A percentile compares a stretch with the other conserved stretches of the same genome.
Conservation (phyloP, 2,797 vertebrate genomes). For the Macropus fuliginosus region DNA sequence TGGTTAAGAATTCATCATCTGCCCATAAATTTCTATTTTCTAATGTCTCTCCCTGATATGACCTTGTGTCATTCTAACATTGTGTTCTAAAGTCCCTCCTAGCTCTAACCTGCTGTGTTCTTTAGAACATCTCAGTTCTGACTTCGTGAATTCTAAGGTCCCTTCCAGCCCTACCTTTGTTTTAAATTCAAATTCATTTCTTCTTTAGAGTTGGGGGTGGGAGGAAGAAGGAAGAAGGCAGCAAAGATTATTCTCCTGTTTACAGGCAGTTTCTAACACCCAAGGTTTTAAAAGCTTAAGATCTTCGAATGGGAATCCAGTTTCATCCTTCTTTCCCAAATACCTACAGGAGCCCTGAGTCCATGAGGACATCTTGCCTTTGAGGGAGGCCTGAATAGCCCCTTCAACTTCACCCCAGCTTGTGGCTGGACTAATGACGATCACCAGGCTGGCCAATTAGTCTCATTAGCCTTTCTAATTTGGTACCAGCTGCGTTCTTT, state of each 20-base stretch:
- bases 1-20: neutral
- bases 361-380: neutral
- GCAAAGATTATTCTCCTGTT: neutral
- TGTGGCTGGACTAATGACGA: constrained; percentile 71
- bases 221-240: neutral
- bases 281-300: constrained; percentile 14
- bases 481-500: constrained; percentile 79
- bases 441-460: constrained; percentile 53
- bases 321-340: neutral
- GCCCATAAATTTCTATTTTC: neutral
- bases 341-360: neutral
- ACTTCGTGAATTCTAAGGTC: neutral
- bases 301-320: neutral
- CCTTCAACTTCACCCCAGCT: constrained; percentile 7
- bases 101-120: neutral
- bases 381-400: neutral
- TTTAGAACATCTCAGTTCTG: neutral
- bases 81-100: neutral
- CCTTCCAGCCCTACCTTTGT: neutral
- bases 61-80: neutral
- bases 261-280: neutral
- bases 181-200: neutral
- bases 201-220: neutral
- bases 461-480: constrained; percentile 76
- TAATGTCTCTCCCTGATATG: neutral